Evolutionary conservation across 2,113 vertebrate genomes (phyloP).

Genomic region (Phycodurus eques): DNA sequence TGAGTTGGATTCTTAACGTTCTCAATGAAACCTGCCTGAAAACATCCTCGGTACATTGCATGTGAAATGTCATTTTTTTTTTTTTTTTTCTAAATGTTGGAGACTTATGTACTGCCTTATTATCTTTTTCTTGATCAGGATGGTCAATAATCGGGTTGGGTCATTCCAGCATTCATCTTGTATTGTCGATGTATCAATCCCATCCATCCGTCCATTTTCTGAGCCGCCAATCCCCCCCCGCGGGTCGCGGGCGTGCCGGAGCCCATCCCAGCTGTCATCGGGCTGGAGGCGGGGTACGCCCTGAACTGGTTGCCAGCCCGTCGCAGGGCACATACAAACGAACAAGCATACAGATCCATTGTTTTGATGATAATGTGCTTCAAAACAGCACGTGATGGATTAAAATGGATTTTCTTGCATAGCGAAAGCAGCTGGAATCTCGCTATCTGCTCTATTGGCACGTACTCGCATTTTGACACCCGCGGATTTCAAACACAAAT

Average conservation of each 20-base stretch:
- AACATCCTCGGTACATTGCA: conserved; percentile 16
- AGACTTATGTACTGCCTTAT: conserved; percentile 63
- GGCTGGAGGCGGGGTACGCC: too few relatives aligned
- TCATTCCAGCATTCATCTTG: conserved; percentile 25
- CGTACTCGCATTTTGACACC: too few relatives aligned
- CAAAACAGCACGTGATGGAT: not conserved
- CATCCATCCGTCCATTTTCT: too few relatives aligned
- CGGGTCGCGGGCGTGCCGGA: too few relatives aligned
- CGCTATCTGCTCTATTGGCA: too few relatives aligned
- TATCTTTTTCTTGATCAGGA: conserved; percentile 52
- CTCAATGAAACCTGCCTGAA: conserved; percentile 17
- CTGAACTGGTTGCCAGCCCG: too few relatives aligned
- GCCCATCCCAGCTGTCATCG: too few relatives aligned
- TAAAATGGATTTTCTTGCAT: conserved; percentile 38
- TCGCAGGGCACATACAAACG: too few relatives aligned
- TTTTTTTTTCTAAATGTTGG: conserved; percentile 42
- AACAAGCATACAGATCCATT: too few relatives aligned
- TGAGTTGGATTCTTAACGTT: not conserved
- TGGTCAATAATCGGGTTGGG: conserved; percentile 15
- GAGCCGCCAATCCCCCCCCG: too few relatives aligned
- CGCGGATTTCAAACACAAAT: too few relatives aligned
- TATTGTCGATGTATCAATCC: too few relatives aligned
- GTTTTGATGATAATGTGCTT: not conserved
- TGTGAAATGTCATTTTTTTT: conserved; percentile 51
- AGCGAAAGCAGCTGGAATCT: conserved; percentile 21